Evolutionary conservation across 2,113 vertebrate species (phyloP), one percentile per base, ranked within the genome.

Genomic region (Colossoma macropomum): DNA sequence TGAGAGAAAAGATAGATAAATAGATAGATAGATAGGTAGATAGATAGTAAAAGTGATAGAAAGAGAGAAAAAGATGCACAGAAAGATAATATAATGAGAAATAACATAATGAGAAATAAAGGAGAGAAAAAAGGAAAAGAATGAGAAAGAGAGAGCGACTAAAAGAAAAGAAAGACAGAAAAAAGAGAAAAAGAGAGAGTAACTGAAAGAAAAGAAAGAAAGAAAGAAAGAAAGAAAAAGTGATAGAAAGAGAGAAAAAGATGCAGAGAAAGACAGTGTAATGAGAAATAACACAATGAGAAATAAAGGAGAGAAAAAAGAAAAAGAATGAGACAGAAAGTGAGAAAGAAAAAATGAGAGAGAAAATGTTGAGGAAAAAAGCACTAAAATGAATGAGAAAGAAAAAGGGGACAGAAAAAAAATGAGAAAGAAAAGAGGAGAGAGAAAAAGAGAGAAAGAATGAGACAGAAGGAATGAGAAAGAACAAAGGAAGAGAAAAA

Each of bases 221-320:
- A 81, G 56, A 74, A n/a, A 48, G 38, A 66, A n/a, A 66, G 19
- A 63, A 38, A 34, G 21, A 23, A 81, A 17, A 38, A n/a, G n/a
- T n/a, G n/a, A n/a, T n/a, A 65, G 15, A 52, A 21, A 17, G 56
- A 13, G 4, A 81, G 56, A 74, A n/a, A 48, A n/a, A 72, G 4
- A 28, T 6, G 30, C 25, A 65, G 25, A 81, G 7, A 9, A 56
- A 28, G 41, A 54, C 21, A 62, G 38, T 63, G 28, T 34, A 59
- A 74, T 16, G 23, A 11, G 15, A 34, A 25, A 38, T 73, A 32
- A 72, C 34, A 71, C 13, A 45, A 13, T 41, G 38, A 62, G 30
- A 15, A 21, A 21, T 1, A 21, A 12, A 12, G 66, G 17, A 78
- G 38, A 66, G 38, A 66, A 10, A 63, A 38, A n/a, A n/a, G n/a